Evolutionary conservation across 53 echinoderm and acorn worm species (phyloP).

Genomic region (Paracentrotus lividus): DNA sequence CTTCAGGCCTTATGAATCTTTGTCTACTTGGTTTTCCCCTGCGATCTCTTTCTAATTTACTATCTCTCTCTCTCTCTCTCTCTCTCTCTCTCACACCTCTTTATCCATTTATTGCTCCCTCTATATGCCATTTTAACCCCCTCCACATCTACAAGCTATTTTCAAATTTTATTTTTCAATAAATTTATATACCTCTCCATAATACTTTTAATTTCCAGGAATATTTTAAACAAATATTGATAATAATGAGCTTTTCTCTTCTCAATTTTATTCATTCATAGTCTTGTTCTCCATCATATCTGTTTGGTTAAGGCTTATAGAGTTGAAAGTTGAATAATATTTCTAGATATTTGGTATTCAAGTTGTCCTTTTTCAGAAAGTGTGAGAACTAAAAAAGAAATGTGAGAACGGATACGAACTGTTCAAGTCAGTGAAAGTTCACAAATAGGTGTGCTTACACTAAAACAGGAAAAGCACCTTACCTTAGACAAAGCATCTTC

Average conservation of each 20-base stretch:
- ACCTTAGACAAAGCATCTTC: neutral
- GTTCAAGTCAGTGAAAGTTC: constrained; percentile 34
- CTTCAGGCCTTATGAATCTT: neutral
- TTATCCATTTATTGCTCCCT: neutral
- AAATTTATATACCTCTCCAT: neutral
- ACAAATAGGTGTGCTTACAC: constrained; percentile 2
- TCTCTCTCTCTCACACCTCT: neutral
- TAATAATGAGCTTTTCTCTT: neutral
- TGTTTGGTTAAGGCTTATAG: neutral
- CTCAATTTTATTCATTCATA: neutral
- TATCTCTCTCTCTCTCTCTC: neutral
- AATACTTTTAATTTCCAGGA: neutral
- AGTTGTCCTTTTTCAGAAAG: neutral
- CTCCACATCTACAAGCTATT: neutral
- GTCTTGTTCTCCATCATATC: neutral
- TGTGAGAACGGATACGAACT: constrained; percentile 46
- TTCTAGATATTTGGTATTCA: neutral
- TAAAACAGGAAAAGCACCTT: neutral
- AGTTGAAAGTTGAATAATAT: neutral
- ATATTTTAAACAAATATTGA: neutral
- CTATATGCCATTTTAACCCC: neutral
- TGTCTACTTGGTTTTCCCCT: neutral
- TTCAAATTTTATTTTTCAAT: neutral
- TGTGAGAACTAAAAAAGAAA: constrained; percentile 48
- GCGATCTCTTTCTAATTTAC: neutral